A percentile compares a stretch with the other conserved stretches of the same genome.
Conservation (phyloP, 1,140 invertebrate species). For the Achroia grisella region DNA sequence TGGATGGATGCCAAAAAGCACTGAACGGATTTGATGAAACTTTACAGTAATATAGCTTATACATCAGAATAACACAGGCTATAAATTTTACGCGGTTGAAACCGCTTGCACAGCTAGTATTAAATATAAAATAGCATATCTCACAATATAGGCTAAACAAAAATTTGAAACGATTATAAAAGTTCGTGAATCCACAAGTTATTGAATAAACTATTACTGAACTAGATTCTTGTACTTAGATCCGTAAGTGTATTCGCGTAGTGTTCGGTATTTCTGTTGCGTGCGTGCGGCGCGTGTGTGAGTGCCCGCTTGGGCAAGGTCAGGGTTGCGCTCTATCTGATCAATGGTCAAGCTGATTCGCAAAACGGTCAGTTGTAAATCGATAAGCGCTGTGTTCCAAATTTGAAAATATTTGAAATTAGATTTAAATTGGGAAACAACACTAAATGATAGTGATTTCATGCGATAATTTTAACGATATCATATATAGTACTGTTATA, state of each 20-base stretch:
- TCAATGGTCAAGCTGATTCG: conserved; percentile 62
- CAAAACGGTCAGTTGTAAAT: conserved; percentile 31
- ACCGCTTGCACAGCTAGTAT: too few species aligned
- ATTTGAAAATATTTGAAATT: conserved; percentile 3
- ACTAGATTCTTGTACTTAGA: too few species aligned
- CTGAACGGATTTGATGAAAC: too few species aligned
- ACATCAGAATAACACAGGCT: too few species aligned
- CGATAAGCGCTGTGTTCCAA: conserved; percentile 17
- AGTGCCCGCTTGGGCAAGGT: conserved; percentile 60
- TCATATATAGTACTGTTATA: background rate
- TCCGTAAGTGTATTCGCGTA: conserved; percentile 14
- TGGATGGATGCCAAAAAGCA: too few species aligned
- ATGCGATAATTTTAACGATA: background rate
- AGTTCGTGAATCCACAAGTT: too few species aligned
- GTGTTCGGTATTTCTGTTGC: conserved; percentile 32
- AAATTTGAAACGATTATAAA: too few species aligned
- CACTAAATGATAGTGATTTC: background rate
- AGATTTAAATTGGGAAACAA: background rate
- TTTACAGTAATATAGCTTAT: too few species aligned
- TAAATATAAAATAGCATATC: too few species aligned
- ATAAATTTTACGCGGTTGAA: too few species aligned
- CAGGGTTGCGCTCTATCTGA: conserved; percentile 62
- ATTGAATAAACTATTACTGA: too few species aligned
- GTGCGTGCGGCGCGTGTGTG: conserved; percentile 41
- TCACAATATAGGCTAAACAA: too few species aligned